These are phyloP conservation scores for Eurois occulta DNA, from an alignment of 2,888 invertebrate species.

Conservation along the genomic window DNA sequence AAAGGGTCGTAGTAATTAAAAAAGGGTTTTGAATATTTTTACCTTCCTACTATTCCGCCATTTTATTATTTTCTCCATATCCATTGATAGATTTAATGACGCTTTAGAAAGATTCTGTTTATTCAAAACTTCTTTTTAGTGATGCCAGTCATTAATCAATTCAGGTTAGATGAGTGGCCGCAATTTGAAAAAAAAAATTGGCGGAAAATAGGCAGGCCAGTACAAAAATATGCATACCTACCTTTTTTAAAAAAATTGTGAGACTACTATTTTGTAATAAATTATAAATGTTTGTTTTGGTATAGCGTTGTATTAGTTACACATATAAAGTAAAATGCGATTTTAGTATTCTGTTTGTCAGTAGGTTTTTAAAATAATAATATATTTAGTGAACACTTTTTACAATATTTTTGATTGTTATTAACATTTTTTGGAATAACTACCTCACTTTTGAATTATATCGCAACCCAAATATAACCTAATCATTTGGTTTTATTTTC, in stretches of 20 bases:
- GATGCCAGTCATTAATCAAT: background rate
- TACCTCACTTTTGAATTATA: background rate
- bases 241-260: background rate
- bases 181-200: background rate
- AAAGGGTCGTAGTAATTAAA: background rate
- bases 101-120: background rate
- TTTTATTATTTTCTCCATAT: background rate
- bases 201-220: background rate
- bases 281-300: background rate
- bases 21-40: background rate
- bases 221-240: background rate
- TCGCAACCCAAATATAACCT: background rate
- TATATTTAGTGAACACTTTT: background rate
- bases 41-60: background rate
- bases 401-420: background rate
- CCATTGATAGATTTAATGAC: background rate
- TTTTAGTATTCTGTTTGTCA: slow-evolving; percentile 6
- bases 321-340: slow-evolving; percentile 3
- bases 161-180: background rate
- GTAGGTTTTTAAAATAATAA: background rate
- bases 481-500: slow-evolving; percentile 34
- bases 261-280: background rate
- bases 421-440: background rate
- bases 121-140: background rate
- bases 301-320: slow-evolving; percentile 1